Evolutionary conservation across 2,797 vertebrate species (phyloP).

Genomic region (Sebastes miniatus): DNA sequence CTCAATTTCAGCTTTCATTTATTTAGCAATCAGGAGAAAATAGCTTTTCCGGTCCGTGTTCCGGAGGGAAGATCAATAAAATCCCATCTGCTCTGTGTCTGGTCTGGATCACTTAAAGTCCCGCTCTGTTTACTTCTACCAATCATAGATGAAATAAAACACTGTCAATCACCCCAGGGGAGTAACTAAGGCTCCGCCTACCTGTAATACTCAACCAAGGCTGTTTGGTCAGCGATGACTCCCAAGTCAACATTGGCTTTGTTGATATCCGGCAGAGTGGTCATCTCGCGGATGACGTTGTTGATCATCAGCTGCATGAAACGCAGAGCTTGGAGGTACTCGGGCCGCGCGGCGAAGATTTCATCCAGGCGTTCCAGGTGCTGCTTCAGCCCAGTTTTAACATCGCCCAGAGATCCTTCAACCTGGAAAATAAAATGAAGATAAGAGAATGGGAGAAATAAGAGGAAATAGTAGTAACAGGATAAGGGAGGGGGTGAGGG

Average conservation of each 20-base stretch:
- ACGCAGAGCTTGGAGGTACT: conserved; percentile 87
- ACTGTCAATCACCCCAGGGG: not conserved
- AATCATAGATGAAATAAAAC: conserved; percentile 18
- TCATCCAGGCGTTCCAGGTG: conserved; percentile 89
- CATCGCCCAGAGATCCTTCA: conserved; percentile 75
- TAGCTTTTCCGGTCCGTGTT: conserved; percentile 54
- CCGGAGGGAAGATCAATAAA: conserved; percentile 50
- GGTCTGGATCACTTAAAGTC: conserved; percentile 24
- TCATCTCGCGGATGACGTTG: conserved; percentile 85
- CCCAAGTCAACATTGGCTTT: conserved; percentile 81
- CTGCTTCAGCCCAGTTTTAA: conserved; percentile 84
- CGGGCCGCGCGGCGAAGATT: conserved; percentile 85
- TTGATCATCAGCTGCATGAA: conserved; percentile 87
- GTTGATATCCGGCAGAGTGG: conserved; percentile 82
- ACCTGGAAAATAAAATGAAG: conserved; percentile 78
- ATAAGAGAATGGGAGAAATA: not conserved
- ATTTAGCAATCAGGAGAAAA: conserved; percentile 61
- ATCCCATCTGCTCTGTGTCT: conserved; percentile 57
- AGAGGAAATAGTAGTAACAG: not conserved
- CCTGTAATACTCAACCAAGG: conserved; percentile 90
- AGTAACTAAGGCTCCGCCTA: conserved; percentile 51
- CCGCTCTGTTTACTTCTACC: conserved; percentile 25
- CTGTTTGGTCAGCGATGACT: conserved; percentile 73
- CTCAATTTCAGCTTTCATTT: conserved; percentile 65
- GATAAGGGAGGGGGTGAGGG: not conserved